Evolutionary conservation across 2,113 vertebrate species (phyloP), one percentile per base, ranked within the genome.

Genomic region (Galemys pyrenaicus): DNA sequence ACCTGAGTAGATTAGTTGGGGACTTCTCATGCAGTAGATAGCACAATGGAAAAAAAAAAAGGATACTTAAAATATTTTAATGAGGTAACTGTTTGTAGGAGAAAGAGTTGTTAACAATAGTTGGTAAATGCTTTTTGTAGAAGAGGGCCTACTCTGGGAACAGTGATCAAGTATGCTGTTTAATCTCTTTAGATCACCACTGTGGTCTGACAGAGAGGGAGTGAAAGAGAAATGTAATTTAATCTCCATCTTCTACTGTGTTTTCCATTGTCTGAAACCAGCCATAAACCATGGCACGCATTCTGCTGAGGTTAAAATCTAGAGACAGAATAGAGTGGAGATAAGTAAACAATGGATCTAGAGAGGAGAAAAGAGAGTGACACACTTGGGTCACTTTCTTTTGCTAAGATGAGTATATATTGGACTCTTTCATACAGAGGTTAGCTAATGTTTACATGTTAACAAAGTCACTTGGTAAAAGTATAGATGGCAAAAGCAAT

Each of bases 1-100:
- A 62, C 15, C 13, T 68, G 22, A n/a, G 68, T 41, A 30, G 73
- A 26, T 80, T 64, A 54, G 44, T 44, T 44, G 9, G 44, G 16
- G 28, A 73, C 49, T 71, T 5, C 68, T 65, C 7, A 22, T 32
- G 54, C 60, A 89, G 44, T 4, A 70, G 6, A 44, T 22, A 75
- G 16, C 41, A 89, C 9, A 75, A 81, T 77, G 75, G 81, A 85
- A 73, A 91, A 86, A 81, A 86, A 85, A 73, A 91, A 86, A 71
- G 9, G 4, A 30, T n/a, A 44, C 1, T 70, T 2, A 70, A 44
- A 82, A 85, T 15, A 58, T 64, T 77, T 60, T 58, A 44, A 62
- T 54, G n/a, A 65, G 49, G 9, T 65, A 68, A 64, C 6, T 44
- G 9, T 44, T 44, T 86, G 24, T 82, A 65, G n/a, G 30, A 11